phyloP scores from a whole-genome alignment of 2,888 invertebrate species.

The Tachina lurida region DNA sequence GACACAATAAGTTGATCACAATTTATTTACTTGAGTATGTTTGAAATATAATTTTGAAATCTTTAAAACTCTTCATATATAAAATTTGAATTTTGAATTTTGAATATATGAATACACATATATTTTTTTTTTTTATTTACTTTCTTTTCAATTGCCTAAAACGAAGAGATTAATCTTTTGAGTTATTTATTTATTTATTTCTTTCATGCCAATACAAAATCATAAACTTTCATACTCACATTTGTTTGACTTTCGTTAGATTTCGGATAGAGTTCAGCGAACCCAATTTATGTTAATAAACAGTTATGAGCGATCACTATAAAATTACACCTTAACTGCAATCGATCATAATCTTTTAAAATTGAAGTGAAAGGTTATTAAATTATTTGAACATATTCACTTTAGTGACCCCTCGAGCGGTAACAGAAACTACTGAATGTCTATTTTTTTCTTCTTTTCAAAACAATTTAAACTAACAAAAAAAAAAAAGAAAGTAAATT shows the following conservation, averaged over 20 bases:
- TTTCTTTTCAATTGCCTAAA: neutral
- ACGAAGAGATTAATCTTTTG: neutral
- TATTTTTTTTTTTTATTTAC: neutral
- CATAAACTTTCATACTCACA: conserved; percentile 17
- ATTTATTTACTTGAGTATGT: neutral
- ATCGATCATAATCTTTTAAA: conserved; percentile 19
- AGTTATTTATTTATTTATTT: neutral
- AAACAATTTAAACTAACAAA: neutral
- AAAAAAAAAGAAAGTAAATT: conserved; percentile 52
- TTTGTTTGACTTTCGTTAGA: neutral
- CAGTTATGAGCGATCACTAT: neutral
- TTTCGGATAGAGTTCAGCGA: conserved; percentile 17
- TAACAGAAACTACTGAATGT: conserved; percentile 11
- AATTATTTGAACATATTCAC: conserved; percentile 20
- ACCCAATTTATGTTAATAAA: conserved; percentile 7
- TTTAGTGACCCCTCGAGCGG: neutral
- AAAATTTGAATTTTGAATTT: no score
- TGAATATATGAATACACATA: neutral
- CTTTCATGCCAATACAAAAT: neutral
- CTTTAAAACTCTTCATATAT: neutral
- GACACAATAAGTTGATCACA: neutral
- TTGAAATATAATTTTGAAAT: conserved; percentile 8
- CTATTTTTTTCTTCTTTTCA: conserved; percentile 10
- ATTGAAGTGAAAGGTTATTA: conserved; percentile 47
- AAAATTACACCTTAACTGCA: neutral